These are phyloP conservation scores for Sinocyclocheilus rhinocerous DNA, from an alignment of 2,113 vertebrate genomes.

Conservation along the genomic window DNA sequence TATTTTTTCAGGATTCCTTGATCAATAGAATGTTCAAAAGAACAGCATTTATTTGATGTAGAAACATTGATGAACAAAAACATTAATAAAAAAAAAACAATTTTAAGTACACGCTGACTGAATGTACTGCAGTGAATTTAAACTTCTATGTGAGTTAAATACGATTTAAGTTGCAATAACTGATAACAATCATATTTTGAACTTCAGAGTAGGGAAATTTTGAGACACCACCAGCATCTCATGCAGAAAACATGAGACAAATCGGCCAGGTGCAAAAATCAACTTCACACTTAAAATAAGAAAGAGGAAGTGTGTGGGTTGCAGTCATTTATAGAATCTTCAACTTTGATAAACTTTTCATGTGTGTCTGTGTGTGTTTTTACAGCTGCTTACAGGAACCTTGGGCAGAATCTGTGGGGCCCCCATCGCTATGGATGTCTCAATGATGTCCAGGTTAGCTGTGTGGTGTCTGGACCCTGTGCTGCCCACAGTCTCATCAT, in stretches of 20 bases:
- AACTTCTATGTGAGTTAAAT: neutral
- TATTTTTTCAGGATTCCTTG: neutral
- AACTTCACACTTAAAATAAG: neutral
- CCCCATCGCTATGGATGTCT: constrained; percentile 93
- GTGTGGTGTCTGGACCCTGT: constrained; percentile 87
- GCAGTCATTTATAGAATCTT: neutral
- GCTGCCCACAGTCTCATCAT: constrained; percentile 92
- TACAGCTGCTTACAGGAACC: constrained; percentile 88
- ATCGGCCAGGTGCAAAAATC: neutral
- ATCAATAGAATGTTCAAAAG: neutral
- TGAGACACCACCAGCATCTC: neutral
- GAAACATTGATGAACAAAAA: neutral
- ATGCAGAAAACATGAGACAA: too few species aligned
- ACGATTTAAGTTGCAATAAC: too few species aligned
- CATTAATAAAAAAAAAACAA: neutral
- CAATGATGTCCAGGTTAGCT: constrained; percentile 84
- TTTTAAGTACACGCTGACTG: neutral
- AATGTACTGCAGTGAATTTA: neutral
- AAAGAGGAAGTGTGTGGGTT: constrained; percentile 9
- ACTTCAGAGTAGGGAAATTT: neutral
- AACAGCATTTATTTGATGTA: neutral
- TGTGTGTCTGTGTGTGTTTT: constrained; percentile 24
- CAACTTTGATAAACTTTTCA: neutral
- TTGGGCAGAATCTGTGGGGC: constrained; percentile 97
- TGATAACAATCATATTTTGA: neutral